Evolutionary conservation across 2,113 vertebrate species (phyloP).

Genomic region (Mormyrus lacerda): DNA sequence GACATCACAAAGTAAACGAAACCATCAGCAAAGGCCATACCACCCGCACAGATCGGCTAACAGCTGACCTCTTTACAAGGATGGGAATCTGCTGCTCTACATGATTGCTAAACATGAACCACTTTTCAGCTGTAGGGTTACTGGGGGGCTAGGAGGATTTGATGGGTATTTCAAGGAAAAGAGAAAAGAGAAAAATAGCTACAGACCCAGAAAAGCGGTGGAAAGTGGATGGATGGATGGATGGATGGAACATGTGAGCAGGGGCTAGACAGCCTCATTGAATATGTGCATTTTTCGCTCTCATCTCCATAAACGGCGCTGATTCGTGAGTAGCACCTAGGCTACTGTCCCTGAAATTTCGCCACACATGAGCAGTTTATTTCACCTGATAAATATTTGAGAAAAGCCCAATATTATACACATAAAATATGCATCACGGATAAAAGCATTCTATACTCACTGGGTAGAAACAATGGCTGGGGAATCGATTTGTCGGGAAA

Average conservation of each 20-base stretch:
- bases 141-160: neutral
- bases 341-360: neutral
- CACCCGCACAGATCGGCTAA: neutral
- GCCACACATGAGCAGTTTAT: neutral
- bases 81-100: neutral
- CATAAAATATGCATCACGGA: neutral
- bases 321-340: neutral
- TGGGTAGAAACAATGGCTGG: neutral
- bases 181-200: neutral
- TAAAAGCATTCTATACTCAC: neutral
- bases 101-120: neutral
- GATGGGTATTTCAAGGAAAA: neutral
- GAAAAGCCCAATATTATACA: neutral
- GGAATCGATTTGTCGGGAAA: neutral
- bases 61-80: neutral
- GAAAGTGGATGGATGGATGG: neutral
- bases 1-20: neutral
- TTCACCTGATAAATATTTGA: neutral
- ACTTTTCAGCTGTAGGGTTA: neutral
- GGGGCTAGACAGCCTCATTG: neutral
- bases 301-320: neutral
- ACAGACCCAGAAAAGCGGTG: neutral
- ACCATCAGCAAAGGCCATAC: neutral
- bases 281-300: neutral
- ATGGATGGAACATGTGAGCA: neutral